A percentile compares a stretch with the other conserved stretches of the same genome.
Conservation (phyloP, 1,140 invertebrate species). For the Lethocerus indicus region DNA sequence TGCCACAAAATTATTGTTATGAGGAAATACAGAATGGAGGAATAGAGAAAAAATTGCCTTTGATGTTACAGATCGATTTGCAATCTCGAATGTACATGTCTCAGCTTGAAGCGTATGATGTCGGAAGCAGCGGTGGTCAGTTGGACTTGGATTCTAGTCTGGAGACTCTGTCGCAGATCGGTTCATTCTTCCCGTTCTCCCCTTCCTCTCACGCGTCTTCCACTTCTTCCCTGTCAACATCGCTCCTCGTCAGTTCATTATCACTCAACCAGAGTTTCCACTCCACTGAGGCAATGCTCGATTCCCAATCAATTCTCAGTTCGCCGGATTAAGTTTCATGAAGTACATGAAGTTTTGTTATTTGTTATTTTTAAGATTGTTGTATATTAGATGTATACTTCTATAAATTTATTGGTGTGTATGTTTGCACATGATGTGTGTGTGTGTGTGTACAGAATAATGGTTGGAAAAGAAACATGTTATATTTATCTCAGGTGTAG, state of each 20-base stretch:
- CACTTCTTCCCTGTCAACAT: conserved; percentile 10
- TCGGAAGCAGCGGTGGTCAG: background rate
- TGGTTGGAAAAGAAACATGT: no score
- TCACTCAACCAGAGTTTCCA: conserved; percentile 19
- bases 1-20: background rate
- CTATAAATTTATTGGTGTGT: no score
- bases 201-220: conserved; percentile 10
- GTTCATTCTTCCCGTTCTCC: conserved; percentile 21
- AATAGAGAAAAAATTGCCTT: background rate
- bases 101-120: background rate
- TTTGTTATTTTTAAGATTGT: no score
- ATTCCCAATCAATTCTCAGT: conserved; percentile 56
- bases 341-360: no score
- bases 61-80: conserved; percentile 15
- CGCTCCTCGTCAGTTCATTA: conserved; percentile 18
- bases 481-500: no score
- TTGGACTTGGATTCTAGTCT: background rate
- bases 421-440: no score
- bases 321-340: conserved; percentile 45
- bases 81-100: conserved; percentile 7
- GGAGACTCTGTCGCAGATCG: conserved; percentile 13
- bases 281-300: conserved; percentile 36
- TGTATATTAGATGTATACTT: no score
- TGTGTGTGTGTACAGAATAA: no score
- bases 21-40: background rate